Conservation (phyloP, 2,888 invertebrate species). For the Drosophila setosimentum region DNA sequence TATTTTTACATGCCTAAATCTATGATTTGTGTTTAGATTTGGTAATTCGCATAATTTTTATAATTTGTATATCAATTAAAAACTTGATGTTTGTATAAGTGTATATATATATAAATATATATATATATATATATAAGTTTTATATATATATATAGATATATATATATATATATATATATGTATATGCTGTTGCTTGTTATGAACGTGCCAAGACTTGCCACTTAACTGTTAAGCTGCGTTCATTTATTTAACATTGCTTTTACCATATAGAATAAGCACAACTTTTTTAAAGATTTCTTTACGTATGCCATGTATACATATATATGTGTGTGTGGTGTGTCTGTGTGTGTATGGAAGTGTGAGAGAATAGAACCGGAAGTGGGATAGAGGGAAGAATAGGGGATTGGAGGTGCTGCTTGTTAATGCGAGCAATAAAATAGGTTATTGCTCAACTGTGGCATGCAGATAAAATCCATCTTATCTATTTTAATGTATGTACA, state of each 20-base stretch:
- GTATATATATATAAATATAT: constrained; percentile 5
- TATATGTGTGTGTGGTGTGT: constrained; percentile 15
- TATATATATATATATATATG: neutral
- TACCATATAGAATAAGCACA: constrained; percentile 40
- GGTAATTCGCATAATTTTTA: constrained; percentile 32
- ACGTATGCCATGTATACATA: constrained; percentile 22
- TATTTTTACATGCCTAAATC: constrained; percentile 63
- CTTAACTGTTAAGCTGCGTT: constrained; percentile 34
- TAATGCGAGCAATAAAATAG: constrained; percentile 3
- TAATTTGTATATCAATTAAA: constrained; percentile 32
- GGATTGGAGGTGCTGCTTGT: neutral
- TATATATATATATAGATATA: neutral
- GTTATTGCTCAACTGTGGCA: constrained; percentile 8
- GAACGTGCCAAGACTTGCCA: constrained; percentile 22
- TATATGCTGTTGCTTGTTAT: constrained; percentile 15
- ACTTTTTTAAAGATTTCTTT: constrained; percentile 28
- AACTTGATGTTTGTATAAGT: constrained; percentile 18
- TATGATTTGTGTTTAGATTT: constrained; percentile 61
- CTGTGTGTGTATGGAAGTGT: neutral
- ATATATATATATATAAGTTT: no score
- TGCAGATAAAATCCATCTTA: constrained; percentile 1
- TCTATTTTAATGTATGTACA: neutral
- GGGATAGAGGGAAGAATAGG: neutral
- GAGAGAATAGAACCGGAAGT: neutral
- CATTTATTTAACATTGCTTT: constrained; percentile 50